Evolutionary conservation across 2,888 invertebrate species (phyloP).

Genomic region (Thecocarcelia acutangulata): DNA sequence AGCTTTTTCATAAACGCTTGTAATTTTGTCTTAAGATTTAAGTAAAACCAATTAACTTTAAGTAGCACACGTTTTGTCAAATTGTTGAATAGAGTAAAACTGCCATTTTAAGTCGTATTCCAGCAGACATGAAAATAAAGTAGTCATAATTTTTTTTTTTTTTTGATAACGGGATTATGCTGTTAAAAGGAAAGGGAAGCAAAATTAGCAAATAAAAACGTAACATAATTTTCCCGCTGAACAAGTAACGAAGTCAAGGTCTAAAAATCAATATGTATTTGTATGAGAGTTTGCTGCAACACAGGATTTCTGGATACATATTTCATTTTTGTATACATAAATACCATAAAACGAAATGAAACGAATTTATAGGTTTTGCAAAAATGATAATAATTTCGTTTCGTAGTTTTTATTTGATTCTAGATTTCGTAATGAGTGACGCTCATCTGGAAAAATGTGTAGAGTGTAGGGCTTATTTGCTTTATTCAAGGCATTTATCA

Average conservation of each 20-base stretch:
- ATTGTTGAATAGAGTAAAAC: slow-evolving; percentile 7
- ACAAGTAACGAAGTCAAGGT: slow-evolving; percentile 63
- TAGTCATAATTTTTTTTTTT: slow-evolving; percentile 47
- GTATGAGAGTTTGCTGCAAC: slow-evolving; percentile 47
- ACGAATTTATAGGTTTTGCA: slow-evolving; percentile 88
- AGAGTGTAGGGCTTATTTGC: slow-evolving; percentile 98
- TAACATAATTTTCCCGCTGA: slow-evolving; percentile 57
- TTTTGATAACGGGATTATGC: slow-evolving; percentile 30
- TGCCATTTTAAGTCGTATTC: slow-evolving; percentile 14
- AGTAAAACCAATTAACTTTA: slow-evolving; percentile 35
- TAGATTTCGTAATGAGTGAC: slow-evolving; percentile 96
- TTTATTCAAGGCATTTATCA: slow-evolving; percentile 93
- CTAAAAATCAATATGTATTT: slow-evolving; percentile 53
- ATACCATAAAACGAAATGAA: not conserved
- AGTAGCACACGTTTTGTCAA: slow-evolving; percentile 17
- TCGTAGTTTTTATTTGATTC: slow-evolving; percentile 98
- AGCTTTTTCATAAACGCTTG: slow-evolving; percentile 46
- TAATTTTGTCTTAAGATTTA: slow-evolving; percentile 16
- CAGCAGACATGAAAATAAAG: slow-evolving; percentile 37
- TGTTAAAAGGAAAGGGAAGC: slow-evolving; percentile 8
- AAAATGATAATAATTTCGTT: slow-evolving; percentile 94
- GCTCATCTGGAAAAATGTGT: slow-evolving; percentile 97
- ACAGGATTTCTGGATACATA: slow-evolving; percentile 14
- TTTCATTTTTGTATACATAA: slow-evolving; percentile 14
- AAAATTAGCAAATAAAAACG: slow-evolving; percentile 56